These are phyloP conservation scores for Phengaris arion DNA, from an alignment of 2,888 invertebrate species.

Conservation along the genomic window DNA sequence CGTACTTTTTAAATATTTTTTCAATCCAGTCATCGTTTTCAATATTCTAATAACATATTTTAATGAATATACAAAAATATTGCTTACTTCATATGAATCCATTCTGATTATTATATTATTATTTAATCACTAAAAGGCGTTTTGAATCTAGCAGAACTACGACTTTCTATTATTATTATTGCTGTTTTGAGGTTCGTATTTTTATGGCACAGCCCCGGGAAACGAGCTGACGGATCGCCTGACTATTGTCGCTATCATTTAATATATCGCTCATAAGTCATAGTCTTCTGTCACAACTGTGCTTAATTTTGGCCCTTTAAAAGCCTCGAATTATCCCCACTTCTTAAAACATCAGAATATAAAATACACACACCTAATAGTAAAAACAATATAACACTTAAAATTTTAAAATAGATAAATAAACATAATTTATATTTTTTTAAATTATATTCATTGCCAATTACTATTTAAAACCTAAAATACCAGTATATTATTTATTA, in stretches of 20 bases:
- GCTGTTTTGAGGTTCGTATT: neutral
- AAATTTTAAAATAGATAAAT: neutral
- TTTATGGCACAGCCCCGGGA: neutral
- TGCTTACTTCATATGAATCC: neutral
- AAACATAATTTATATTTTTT: neutral
- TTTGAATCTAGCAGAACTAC: conserved; percentile 1
- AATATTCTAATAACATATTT: neutral
- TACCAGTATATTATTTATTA: neutral
- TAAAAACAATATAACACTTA: neutral
- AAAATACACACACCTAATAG: neutral
- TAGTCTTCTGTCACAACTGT: neutral
- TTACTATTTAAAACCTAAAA: neutral
- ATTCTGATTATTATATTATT: neutral
- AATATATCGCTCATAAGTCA: neutral
- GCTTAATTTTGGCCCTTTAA: neutral
- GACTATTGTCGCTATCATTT: neutral
- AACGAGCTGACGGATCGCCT: neutral
- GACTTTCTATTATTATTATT: neutral
- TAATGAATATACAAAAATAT: neutral
- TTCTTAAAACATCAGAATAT: neutral
- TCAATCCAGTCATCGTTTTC: neutral
- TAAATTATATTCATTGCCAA: neutral
- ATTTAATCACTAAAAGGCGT: conserved; percentile 5
- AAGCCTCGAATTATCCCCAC: neutral
- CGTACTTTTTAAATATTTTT: neutral